phyloP scores from a whole-genome alignment of 92 coral and sea anemone genomes.

The Heteractis magnifica region DNA sequence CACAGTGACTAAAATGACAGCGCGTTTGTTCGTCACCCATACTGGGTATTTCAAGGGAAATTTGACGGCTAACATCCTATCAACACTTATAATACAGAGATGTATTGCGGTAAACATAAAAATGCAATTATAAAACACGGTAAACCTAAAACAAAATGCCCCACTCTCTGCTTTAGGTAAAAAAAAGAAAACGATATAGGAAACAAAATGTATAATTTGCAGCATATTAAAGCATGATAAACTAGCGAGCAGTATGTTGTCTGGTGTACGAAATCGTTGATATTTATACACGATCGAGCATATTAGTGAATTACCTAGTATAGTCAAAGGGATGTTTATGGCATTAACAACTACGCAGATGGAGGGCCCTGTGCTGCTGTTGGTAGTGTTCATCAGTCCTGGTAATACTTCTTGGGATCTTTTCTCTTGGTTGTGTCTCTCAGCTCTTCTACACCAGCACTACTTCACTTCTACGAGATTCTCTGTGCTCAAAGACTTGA shows the following conservation, averaged over 20 bases:
- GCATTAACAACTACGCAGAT: neutral
- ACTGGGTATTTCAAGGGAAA: conserved; percentile 9
- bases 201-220: neutral
- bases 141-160: neutral
- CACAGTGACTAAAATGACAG: neutral
- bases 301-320: conserved; percentile 11
- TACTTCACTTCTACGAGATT: neutral
- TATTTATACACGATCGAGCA: conserved; percentile 25
- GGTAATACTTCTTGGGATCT: neutral
- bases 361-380: too few relatives aligned
- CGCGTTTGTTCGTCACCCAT: conserved; percentile 31
- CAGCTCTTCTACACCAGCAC: neutral
- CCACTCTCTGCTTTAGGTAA: neutral
- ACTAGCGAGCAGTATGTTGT: conserved; percentile 25
- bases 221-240: conserved; percentile 18
- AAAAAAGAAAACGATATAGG: neutral
- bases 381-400: neutral
- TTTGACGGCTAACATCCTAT: conserved; percentile 31
- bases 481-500: neutral
- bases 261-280: conserved; percentile 18
- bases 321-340: conserved; percentile 13
- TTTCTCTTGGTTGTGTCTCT: neutral
- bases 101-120: neutral
- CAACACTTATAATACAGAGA: conserved; percentile 19
- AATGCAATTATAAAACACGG: neutral